Evolutionary conservation across 1,140 invertebrate species (phyloP), one percentile per base, ranked within the genome.

Genomic region (Drosophila tsacasi): DNA sequence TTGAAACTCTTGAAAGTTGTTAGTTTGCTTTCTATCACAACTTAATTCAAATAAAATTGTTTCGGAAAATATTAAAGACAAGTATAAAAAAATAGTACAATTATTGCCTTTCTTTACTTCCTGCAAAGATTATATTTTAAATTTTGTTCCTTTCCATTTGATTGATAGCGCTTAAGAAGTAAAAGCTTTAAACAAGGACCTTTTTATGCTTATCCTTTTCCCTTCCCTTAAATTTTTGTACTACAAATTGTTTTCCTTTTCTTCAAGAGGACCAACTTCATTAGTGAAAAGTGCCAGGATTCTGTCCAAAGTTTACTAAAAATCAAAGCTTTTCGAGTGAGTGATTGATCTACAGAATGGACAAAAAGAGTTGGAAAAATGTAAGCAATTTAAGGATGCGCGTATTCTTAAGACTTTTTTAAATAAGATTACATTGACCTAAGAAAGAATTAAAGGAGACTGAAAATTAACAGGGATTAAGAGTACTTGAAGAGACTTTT

Each of bases 301-400:
- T 37, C 32, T 42, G 77, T 58, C 58, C 67, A 54, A 79, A 78
- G 39, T 65, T 79, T 57, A 32, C 13, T 27, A 49, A 79, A 79
- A 80, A 80, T 80, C 77, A 80, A 79, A 80, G 77, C 69, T 47
- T 23, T 55, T 54, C 39, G 40, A 54, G 42, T 75, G 77, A 80
- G 77, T 80, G 77, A 80, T 80, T 80, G 77, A 79, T 59, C 60
- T 61, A 30, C 37, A 55, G 9, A 13, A 25, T 62, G 57, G 12
- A 7, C 27, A 35, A 46, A 13, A 58, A 27, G 15, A 32, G 19
- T 42, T 40, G 0, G 12, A 40, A 65, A 8, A 46, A 13, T 21
- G 46, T 12, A n/a, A 30, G 35, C 19, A 52, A 9, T 47, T 19
- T 27, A 69, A 19, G 8, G 23, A 30, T 30, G 27, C 8, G 27